Base-by-base conservation (phyloP, 2,113 vertebrate species). In the Vanacampus margaritifer region DNA sequence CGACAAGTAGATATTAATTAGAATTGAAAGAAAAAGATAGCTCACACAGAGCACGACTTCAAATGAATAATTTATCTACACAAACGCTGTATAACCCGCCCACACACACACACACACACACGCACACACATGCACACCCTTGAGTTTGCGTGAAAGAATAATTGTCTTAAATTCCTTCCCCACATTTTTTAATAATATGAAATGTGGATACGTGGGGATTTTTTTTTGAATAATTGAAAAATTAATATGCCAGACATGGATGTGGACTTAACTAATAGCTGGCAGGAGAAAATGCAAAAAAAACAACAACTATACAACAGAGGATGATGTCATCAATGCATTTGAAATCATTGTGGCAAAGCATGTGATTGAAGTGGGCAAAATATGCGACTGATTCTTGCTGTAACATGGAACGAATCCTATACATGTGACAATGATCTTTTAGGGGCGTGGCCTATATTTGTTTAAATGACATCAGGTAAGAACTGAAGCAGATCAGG, bases 41-140 rank as follows among this genome's bases (percentile, higher is more conserved):
- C 79, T 72, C 69, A 80, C 73, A 72, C 79, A 76, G 67, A 81
- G 81, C 64, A 74, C 24, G 32, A 76, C 74, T 87, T 83, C 68
- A 79, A 78, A 85, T 89, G 68, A 88, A 88, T 89, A 85, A 86
- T 87, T 79, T 76, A 89, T 88, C 79, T 69, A 76, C 64, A 26
- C 75, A 84, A 79, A 88, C 79, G 79, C 68, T 75, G 75, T 48
- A 64, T 28, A 73, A 41, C 11, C 23, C 51, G 5, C 23, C 23
- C 51, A 13, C 51, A 23, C 51, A 32, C 14, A 12, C 23, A 54
- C 11, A 54, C 23, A 16, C 11, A 5, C 23, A 14, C 50, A 12
- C n/a, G 11, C n/a, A 28, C 24, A 56, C 12, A 19, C 13, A 57
- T 0, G 19, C 11, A 3, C 13, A 26, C 24, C 3, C 79, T 83